Conservation (phyloP, 35 echinoderm and acorn worm species). For the Hemicentrotus pulcherrimus region DNA sequence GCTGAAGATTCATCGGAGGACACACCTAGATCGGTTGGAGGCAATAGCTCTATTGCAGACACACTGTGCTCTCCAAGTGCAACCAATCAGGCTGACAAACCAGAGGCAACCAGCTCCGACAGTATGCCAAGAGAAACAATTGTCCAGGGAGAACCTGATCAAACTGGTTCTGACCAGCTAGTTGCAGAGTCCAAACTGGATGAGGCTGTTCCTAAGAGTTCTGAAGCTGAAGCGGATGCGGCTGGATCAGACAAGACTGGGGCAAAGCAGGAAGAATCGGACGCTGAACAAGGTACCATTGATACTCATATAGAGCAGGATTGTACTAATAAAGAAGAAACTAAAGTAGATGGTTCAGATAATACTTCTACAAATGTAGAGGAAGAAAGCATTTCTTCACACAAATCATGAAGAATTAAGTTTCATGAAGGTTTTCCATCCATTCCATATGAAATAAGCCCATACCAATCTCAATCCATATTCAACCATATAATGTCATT, state of each 20-base stretch:
- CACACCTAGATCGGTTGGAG: background rate
- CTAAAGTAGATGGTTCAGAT: background rate
- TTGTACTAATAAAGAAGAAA: constrained; percentile 7
- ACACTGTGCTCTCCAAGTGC: background rate
- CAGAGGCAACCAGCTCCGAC: background rate
- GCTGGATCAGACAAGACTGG: background rate
- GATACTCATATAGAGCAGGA: background rate
- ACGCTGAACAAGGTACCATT: constrained; percentile 26
- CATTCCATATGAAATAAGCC: background rate
- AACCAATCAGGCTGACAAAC: background rate
- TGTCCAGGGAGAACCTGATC: background rate
- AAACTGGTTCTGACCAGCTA: background rate
- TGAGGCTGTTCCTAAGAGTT: background rate
- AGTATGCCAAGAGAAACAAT: background rate
- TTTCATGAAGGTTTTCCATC: background rate
- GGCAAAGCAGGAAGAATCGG: background rate
- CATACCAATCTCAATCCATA: background rate
- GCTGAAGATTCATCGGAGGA: background rate
- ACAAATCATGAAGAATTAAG: background rate
- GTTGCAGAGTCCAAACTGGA: background rate
- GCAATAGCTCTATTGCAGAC: background rate
- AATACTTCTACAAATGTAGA: background rate
- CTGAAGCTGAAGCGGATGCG: background rate
- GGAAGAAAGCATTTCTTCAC: background rate
- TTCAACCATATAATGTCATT: background rate